These are phyloP conservation scores for Calypte anna DNA, from an alignment of 2,113 vertebrate genomes.

Conservation along the genomic window DNA sequence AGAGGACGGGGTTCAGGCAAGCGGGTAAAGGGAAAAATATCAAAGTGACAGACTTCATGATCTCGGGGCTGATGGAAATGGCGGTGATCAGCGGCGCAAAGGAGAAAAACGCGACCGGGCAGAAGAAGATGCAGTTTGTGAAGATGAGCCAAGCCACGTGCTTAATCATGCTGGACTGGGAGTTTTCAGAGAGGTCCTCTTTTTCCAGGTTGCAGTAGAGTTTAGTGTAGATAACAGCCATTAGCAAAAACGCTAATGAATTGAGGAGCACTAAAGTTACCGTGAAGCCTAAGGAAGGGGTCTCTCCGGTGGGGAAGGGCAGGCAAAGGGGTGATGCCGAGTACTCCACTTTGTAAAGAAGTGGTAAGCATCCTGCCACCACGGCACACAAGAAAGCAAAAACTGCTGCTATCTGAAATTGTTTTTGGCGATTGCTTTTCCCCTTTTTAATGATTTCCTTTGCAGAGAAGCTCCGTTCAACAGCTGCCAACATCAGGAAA, in stretches of 20 bases:
- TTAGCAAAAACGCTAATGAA: constrained; percentile 91
- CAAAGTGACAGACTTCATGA: constrained; percentile 94
- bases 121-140: constrained; percentile 98
- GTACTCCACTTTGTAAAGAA: constrained; percentile 81
- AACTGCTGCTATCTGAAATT: constrained; percentile 81
- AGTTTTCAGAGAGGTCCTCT: constrained; percentile 88
- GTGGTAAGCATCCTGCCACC: constrained; percentile 85
- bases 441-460: constrained; percentile 85
- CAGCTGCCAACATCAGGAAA: constrained; percentile 86
- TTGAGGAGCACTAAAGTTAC: constrained; percentile 93
- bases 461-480: constrained; percentile 90
- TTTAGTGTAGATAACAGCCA: constrained; percentile 92
- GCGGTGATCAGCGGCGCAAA: constrained; percentile 91
- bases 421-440: constrained; percentile 73
- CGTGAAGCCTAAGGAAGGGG: constrained; percentile 86
- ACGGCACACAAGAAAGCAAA: constrained; percentile 83
- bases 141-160: constrained; percentile 98
- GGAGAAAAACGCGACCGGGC: constrained; percentile 95
- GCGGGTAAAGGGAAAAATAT: constrained; percentile 95
- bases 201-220: constrained; percentile 95
- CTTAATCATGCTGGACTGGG: constrained; percentile 87
- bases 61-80: constrained; percentile 89
- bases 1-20: constrained; percentile 93
- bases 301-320: constrained; percentile 90
- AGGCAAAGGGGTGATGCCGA: constrained; percentile 91